A percentile compares a stretch with the other conserved stretches of the same genome.
Conservation (phyloP, 2,888 invertebrate species). For the Pantelozetes paolii region DNA sequence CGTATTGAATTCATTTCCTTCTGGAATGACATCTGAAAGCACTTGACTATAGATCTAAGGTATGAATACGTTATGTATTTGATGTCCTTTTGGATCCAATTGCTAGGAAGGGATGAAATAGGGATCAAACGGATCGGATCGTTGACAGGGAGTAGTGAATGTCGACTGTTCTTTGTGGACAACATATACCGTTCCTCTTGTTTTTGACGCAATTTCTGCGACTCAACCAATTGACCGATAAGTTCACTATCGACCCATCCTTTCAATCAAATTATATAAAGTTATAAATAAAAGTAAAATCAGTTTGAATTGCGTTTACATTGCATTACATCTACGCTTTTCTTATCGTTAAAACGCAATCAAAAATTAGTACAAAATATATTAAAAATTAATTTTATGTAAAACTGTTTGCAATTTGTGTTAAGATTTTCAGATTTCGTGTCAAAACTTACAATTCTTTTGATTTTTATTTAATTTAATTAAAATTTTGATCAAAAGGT, state of each 20-base stretch:
- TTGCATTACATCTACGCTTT: too few relatives aligned
- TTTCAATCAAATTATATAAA: background rate
- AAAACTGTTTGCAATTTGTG: too few relatives aligned
- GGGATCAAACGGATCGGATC: constrained; percentile 32
- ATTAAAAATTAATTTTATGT: too few relatives aligned
- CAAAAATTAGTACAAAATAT: too few relatives aligned
- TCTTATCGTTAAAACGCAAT: too few relatives aligned
- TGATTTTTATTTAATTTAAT: too few relatives aligned
- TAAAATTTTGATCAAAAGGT: too few relatives aligned
- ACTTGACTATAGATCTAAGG: background rate
- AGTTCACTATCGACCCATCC: constrained; percentile 39
- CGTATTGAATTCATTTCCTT: constrained; percentile 8
- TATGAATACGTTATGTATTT: constrained; percentile 11
- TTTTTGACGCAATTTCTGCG: background rate
- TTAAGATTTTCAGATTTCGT: background rate
- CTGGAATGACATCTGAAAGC: constrained; percentile 12
- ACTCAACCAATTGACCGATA: constrained; percentile 3
- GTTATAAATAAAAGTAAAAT: background rate
- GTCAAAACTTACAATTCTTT: too few relatives aligned
- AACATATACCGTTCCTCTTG: constrained; percentile 1
- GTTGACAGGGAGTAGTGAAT: constrained; percentile 26
- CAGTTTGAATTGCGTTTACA: background rate
- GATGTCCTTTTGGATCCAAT: constrained; percentile 27
- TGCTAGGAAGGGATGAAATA: constrained; percentile 14
- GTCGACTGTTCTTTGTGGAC: background rate